A percentile compares a stretch with the other conserved stretches of the same genome.
Conservation (phyloP, 2,797 vertebrate species). For the Orestias chungarensis region DNA sequence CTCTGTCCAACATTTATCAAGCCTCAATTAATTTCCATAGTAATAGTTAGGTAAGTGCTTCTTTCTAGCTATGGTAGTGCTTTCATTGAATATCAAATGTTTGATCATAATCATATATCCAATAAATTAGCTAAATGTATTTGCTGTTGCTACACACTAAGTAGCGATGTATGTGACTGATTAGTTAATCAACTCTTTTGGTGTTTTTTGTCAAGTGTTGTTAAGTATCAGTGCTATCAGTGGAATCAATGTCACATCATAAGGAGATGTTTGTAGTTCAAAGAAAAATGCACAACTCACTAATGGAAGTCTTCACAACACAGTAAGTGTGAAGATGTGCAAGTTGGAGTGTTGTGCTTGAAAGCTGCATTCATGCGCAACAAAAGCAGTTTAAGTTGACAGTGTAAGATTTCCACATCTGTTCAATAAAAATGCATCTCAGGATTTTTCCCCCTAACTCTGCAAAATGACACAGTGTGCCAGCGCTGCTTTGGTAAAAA, state of each 20-base stretch:
- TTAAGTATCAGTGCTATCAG: not conserved
- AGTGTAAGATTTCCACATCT: not conserved
- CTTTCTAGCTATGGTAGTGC: too few species aligned
- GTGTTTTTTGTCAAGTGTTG: not conserved
- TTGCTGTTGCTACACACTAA: not conserved
- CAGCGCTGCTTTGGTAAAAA: not conserved
- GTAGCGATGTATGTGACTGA: not conserved
- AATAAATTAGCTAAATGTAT: not conserved
- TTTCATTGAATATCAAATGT: not conserved
- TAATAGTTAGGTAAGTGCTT: not conserved
- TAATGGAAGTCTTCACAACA: not conserved
- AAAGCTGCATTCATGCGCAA: not conserved
- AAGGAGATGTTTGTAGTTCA: not conserved
- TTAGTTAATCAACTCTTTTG: not conserved
- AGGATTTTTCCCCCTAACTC: not conserved
- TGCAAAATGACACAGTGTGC: not conserved
- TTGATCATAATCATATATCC: not conserved
- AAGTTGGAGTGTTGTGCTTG: not conserved
- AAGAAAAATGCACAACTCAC: not conserved
- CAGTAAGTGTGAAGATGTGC: not conserved
- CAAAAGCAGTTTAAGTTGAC: not conserved
- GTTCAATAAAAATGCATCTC: not conserved
- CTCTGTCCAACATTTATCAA: not conserved
- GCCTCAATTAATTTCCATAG: not conserved
- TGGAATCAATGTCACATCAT: not conserved